These are phyloP conservation scores for Drosophila hydei DNA, from an alignment of 1,140 invertebrate genomes.

Conservation along the genomic window DNA sequence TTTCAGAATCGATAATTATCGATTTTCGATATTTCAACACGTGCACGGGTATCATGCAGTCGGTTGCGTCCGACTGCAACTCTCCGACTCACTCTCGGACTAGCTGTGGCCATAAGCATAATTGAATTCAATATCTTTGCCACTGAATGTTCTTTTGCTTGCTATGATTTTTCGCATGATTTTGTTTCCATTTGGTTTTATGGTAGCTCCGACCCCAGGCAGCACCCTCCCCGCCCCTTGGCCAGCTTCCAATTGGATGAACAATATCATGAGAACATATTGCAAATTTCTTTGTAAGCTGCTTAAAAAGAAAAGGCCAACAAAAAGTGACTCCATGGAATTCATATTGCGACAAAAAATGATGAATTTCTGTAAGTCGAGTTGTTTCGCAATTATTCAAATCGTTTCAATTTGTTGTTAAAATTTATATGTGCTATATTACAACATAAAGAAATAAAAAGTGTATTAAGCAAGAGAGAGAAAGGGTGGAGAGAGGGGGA, in stretches of 20 bases:
- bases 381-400: too few species aligned
- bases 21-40: too few species aligned
- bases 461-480: too few species aligned
- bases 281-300: neutral
- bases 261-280: conserved; percentile 2
- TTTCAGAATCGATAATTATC: too few species aligned
- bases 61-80: too few species aligned
- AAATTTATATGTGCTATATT: too few species aligned
- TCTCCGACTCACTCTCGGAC: neutral
- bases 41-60: too few species aligned
- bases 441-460: too few species aligned
- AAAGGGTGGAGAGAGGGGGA: too few species aligned
- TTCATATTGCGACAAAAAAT: neutral
- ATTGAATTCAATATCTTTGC: conserved; percentile 3
- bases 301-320: neutral
- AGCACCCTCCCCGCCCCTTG: neutral
- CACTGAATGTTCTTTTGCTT: neutral
- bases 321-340: neutral
- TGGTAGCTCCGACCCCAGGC: neutral
- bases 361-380: neutral
- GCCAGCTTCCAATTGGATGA: neutral
- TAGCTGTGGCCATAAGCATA: neutral
- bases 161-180: conserved; percentile 6
- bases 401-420: too few species aligned
- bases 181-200: conserved; percentile 18